phyloP scores from a whole-genome alignment of 2,113 vertebrate genomes.

The Trinectes maculatus region DNA sequence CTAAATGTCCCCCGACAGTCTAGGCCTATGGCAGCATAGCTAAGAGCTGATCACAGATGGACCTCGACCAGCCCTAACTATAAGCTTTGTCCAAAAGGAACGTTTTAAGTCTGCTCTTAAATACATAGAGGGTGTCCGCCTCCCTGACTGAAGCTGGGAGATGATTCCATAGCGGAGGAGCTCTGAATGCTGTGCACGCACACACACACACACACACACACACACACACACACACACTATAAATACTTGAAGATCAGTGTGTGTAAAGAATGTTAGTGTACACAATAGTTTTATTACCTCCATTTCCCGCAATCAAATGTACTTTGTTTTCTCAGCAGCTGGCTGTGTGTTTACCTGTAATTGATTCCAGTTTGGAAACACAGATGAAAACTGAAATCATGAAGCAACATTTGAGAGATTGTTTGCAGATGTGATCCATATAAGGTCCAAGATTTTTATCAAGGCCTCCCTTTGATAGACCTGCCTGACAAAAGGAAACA shows the following conservation, averaged over 20 bases:
- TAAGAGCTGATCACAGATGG: too few species aligned
- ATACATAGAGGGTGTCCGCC: too few species aligned
- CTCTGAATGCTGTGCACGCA: too few species aligned
- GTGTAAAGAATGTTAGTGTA: background rate
- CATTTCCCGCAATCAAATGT: slow-evolving; percentile 18
- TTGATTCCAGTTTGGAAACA: slow-evolving; percentile 31
- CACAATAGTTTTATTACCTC: slow-evolving; percentile 26
- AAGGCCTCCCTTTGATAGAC: slow-evolving; percentile 50
- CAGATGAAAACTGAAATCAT: slow-evolving; percentile 30
- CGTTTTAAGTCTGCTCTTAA: too few species aligned
- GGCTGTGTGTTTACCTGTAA: slow-evolving; percentile 48
- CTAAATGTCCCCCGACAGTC: too few species aligned
- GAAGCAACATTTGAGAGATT: slow-evolving; percentile 37
- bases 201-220: too few species aligned
- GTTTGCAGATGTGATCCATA: slow-evolving; percentile 49
- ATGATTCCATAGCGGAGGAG: too few species aligned
- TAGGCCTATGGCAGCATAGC: too few species aligned
- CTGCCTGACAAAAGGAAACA: slow-evolving; percentile 54
- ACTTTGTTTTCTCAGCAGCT: slow-evolving; percentile 35
- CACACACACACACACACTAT: too few species aligned
- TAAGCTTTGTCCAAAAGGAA: too few species aligned
- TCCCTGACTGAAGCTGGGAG: too few species aligned
- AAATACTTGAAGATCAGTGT: background rate
- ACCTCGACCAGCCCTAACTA: too few species aligned
- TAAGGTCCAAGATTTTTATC: slow-evolving; percentile 40